These are phyloP conservation scores for Ctenicera cuprea DNA, from an alignment of 2,888 invertebrate genomes.

Conservation along the genomic window DNA sequence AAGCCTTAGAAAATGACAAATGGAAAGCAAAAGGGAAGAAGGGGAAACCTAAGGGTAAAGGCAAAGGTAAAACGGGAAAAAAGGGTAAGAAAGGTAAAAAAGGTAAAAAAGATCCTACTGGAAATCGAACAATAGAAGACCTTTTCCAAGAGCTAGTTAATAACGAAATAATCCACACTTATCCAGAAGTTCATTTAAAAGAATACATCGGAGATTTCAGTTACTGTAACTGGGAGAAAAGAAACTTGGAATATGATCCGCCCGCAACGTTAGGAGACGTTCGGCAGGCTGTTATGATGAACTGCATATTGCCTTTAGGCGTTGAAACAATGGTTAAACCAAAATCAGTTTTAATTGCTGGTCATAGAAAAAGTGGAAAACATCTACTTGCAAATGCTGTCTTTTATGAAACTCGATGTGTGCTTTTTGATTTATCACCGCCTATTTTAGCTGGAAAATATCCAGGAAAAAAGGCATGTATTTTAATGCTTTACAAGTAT, in stretches of 20 bases:
- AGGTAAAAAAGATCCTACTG: slow-evolving; percentile 78
- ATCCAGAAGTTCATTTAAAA: slow-evolving; percentile 76
- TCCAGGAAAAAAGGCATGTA: slow-evolving; percentile 75
- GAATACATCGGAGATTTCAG: slow-evolving; percentile 84
- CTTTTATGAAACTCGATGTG: slow-evolving; percentile 84
- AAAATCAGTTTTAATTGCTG: slow-evolving; percentile 81
- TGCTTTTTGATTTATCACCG: slow-evolving; percentile 86
- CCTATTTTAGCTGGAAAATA: slow-evolving; percentile 81
- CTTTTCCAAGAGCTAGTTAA: slow-evolving; percentile 84
- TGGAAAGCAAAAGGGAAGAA: slow-evolving; percentile 54
- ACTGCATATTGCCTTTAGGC: slow-evolving; percentile 77
- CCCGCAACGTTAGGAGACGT: slow-evolving; percentile 78
- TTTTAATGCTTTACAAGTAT: not conserved
- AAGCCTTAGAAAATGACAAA: slow-evolving; percentile 56
- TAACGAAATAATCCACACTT: slow-evolving; percentile 81
- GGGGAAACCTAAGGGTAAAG: slow-evolving; percentile 63
- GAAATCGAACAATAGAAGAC: slow-evolving; percentile 77
- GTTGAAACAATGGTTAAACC: slow-evolving; percentile 71
- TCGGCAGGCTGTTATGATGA: slow-evolving; percentile 76
- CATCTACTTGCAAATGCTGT: slow-evolving; percentile 82
- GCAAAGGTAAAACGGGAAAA: slow-evolving; percentile 63
- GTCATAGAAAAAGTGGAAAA: slow-evolving; percentile 83
- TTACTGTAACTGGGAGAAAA: slow-evolving; percentile 76
- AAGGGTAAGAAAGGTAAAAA: slow-evolving; percentile 64
- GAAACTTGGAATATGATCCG: slow-evolving; percentile 70